A percentile compares a stretch with the other conserved stretches of the same genome.
These are phyloP conservation scores for Quiscalus mexicanus DNA, from an alignment of 2,113 vertebrate genomes.

Conservation along the genomic window DNA sequence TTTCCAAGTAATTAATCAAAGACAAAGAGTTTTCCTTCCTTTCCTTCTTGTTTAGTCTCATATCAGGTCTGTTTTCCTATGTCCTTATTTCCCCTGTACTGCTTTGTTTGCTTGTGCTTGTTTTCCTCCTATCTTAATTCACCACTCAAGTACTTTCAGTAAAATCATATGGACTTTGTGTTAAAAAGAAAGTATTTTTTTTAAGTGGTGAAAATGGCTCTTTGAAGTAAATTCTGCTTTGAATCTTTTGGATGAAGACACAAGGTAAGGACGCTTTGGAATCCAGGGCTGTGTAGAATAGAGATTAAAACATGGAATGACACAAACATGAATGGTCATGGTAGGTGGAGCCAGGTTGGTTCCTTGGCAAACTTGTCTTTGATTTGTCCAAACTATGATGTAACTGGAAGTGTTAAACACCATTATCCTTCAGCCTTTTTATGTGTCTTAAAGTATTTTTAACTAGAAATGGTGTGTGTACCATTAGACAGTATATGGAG, in stretches of 20 bases:
- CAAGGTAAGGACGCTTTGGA: neutral
- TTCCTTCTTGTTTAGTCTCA: neutral
- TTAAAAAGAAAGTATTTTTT: neutral
- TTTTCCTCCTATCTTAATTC: neutral
- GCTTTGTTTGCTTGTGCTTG: neutral
- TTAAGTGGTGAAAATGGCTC: neutral
- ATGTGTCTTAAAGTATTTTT: neutral
- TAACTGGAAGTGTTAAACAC: neutral
- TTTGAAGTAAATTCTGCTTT: neutral
- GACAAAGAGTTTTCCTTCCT: neutral
- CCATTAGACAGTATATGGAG: neutral
- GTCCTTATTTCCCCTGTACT: neutral
- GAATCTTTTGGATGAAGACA: neutral
- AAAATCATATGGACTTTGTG: neutral
- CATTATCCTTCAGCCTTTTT: neutral
- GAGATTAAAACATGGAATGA: neutral
- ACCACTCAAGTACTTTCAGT: neutral
- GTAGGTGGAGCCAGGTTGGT: neutral
- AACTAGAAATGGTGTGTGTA: neutral
- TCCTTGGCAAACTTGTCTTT: neutral
- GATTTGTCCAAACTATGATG: neutral
- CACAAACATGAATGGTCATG: neutral
- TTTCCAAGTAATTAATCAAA: neutral
- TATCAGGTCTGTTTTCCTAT: neutral
- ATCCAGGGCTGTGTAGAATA: neutral